Base-by-base conservation (phyloP, 1,140 invertebrate species). In the Rhyzopertha dominica region DNA sequence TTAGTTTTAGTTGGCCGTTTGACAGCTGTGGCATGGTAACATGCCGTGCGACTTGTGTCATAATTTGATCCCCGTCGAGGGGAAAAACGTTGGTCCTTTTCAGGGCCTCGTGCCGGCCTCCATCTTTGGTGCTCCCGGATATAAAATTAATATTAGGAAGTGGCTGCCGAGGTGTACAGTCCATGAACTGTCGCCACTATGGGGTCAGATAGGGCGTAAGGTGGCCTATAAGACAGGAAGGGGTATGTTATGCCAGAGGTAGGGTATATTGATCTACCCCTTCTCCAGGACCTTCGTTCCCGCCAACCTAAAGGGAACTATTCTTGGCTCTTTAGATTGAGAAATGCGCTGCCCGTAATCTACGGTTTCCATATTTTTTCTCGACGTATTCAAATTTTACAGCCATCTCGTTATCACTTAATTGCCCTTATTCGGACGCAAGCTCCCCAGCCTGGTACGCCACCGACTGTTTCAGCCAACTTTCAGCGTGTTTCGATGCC, bases 181-280 rank as follows among this genome's bases (percentile, higher is more conserved):
- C 12, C 5, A 29, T 7, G 24, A 25, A 25, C 7, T 8, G 30
- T 30, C 30, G 31, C 41, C 28, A 43, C 34, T 20, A 25, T 34
- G 30, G 41, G 12, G 24, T 34, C 41, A 30, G 20, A 24, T 43
- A 43, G 41, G 41, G 35, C 22, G 24, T 30, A 30, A 43, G 35
- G 41, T 30, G 41, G 34, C 41, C 30, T 32, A 34, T 43, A 43
- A 43, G 41, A 43, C 41, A 43, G 41, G 41, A 43, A 43, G 35
- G 41, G 41, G 34, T 52, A 52, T 52, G 50, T 52, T 52, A 47
- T 52, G 45, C 32, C 42, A 47, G 49, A 57, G 45, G 53, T 52
- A 55, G 49, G 47, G 49, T 47, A 46, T 58, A 58, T 58, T 54
- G 55, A 58, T 58, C 55, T 40, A 52, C 42, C 46, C 41, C 52